These are phyloP conservation scores for Protobothrops mucrosquamatus DNA, from an alignment of 2,113 vertebrate species.

Conservation along the genomic window DNA sequence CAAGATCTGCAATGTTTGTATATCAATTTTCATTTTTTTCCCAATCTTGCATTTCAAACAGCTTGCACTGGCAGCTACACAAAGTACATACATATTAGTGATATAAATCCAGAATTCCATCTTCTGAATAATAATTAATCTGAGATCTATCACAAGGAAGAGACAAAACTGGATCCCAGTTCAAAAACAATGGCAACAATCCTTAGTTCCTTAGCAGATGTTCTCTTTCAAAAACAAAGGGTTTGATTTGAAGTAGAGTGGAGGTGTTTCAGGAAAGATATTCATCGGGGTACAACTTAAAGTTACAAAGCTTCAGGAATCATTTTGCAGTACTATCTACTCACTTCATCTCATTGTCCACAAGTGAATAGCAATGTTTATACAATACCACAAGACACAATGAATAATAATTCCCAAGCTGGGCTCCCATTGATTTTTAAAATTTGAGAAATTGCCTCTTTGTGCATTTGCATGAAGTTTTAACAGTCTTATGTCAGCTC, in stretches of 20 bases:
- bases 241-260: background rate
- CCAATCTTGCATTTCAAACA: slow-evolving; percentile 53
- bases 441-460: background rate
- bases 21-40: slow-evolving; percentile 41
- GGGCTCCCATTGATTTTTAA: slow-evolving; percentile 6
- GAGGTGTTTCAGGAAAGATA: background rate
- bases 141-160: slow-evolving; percentile 28
- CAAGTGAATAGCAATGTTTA: background rate
- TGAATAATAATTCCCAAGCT: background rate
- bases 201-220: slow-evolving; percentile 7
- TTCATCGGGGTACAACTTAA: accelerated
- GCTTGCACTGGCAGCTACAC: slow-evolving; percentile 49
- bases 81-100: slow-evolving; percentile 64
- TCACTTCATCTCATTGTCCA: background rate
- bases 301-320: slow-evolving; percentile 14
- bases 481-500: background rate
- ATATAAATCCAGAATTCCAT: slow-evolving; percentile 66
- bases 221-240: background rate
- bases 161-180: slow-evolving; percentile 8
- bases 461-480: background rate
- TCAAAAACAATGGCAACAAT: background rate
- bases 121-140: slow-evolving; percentile 60
- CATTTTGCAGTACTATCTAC: background rate
- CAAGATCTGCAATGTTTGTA: slow-evolving; percentile 43
- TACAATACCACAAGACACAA: slow-evolving; percentile 1